Conservation (phyloP, 2,888 invertebrate species). For the Sinodicranocentrus sp. region DNA sequence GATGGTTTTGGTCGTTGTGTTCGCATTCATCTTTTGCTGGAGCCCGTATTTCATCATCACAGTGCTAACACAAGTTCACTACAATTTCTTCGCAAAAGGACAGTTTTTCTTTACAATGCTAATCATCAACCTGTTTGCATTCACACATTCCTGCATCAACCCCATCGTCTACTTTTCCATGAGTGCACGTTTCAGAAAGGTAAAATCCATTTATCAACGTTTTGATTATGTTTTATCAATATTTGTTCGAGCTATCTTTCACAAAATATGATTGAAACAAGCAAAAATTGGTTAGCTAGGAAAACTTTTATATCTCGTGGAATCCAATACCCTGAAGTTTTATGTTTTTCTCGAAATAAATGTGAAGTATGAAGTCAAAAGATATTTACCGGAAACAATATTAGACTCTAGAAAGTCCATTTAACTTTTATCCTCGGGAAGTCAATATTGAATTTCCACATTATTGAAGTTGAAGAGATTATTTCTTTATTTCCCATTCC, state of each 20-base stretch:
- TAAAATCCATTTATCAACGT: slow-evolving; percentile 28
- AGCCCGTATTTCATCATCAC: slow-evolving; percentile 79
- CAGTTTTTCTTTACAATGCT: slow-evolving; percentile 80
- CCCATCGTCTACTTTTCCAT: slow-evolving; percentile 80
- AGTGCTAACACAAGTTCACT: slow-evolving; percentile 79
- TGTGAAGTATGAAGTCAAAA: no score
- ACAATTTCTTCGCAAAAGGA: slow-evolving; percentile 78
- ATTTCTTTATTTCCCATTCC: no score
- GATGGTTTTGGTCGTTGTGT: slow-evolving; percentile 79
- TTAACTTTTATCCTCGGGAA: no score
- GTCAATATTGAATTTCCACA: no score
- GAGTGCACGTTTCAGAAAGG: slow-evolving; percentile 79
- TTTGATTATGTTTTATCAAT: no score
- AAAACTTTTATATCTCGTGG: background rate
- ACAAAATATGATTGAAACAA: background rate
- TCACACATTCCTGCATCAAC: slow-evolving; percentile 79
- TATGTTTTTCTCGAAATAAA: no score
- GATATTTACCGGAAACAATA: no score
- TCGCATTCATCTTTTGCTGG: slow-evolving; percentile 79
- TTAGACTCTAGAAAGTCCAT: no score
- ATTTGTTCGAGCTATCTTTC: no score
- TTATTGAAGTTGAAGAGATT: no score
- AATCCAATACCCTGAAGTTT: no score
- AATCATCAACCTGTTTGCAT: slow-evolving; percentile 79
- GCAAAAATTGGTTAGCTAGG: background rate